These are phyloP conservation scores for Orthonychiurus folsomi DNA, from an alignment of 2,888 invertebrate genomes.

Conservation along the genomic window DNA sequence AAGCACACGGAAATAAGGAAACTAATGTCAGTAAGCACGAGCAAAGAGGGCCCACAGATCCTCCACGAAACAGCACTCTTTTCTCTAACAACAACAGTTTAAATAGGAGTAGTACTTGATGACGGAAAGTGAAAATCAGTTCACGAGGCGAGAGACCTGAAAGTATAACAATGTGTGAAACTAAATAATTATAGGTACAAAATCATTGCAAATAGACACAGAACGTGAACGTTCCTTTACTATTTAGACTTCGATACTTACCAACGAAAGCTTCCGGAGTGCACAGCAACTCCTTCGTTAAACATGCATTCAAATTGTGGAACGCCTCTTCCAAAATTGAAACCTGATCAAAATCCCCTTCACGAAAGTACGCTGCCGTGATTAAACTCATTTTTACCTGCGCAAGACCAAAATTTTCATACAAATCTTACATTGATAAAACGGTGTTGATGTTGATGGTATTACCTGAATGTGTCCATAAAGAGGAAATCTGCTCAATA, in stretches of 20 bases:
- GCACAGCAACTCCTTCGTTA: conserved; percentile 49
- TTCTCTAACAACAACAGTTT: conserved; percentile 83
- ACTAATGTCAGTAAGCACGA: conserved; percentile 75
- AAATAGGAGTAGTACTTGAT: conserved; percentile 83
- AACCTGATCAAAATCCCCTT: conserved; percentile 83
- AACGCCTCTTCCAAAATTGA: conserved; percentile 83
- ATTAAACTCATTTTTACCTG: conserved; percentile 79
- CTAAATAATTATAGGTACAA: background rate
- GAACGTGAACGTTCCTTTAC: no score
- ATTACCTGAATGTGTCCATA: conserved; percentile 86
- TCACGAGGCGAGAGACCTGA: conserved; percentile 72
- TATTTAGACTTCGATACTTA: conserved; percentile 43
- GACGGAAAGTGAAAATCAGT: conserved; percentile 74
- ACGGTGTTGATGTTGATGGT: background rate
- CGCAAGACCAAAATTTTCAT: conserved; percentile 31
- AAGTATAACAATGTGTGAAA: conserved; percentile 41
- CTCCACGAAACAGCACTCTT: conserved; percentile 81
- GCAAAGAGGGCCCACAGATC: conserved; percentile 84
- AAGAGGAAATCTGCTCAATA: conserved; percentile 77
- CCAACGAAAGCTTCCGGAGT: conserved; percentile 59
- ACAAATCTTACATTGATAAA: background rate
- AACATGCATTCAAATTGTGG: conserved; percentile 79
- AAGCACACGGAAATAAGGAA: conserved; percentile 80
- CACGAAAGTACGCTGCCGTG: conserved; percentile 93
- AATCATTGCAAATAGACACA: no score